Base-by-base conservation (phyloP, 2,888 invertebrate species). In the Leptinotarsa juncta region DNA sequence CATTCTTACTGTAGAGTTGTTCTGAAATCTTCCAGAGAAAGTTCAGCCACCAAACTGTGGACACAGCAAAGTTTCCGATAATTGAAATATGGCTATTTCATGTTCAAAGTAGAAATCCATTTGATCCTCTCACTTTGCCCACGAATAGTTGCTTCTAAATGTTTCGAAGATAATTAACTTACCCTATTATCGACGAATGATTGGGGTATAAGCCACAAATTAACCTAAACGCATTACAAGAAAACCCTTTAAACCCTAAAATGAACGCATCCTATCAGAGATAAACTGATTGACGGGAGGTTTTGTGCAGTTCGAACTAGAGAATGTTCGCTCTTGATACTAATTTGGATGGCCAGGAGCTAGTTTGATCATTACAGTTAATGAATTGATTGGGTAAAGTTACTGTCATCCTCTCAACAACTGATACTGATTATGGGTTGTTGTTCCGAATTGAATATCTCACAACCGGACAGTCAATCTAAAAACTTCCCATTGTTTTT, bases 211-310 rank as follows among this genome's bases (percentile, higher is more conserved):
- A 49, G 69, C 78, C 79, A 67, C 78, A 79, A 79, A 78, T 79
- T 77, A 77, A 76, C 76, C 78, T 77, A 78, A 79, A 77, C 69
- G 76, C 74, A 79, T 79, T 79, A 79, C 78, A 77, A 76, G 78
- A 77, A 78, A 79, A 79, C 78, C 79, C 78, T 79, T 78, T 78
- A 78, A 73, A 71, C 77, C 74, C 72, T 67, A 78, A 74, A 80
- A 76, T 72, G 75, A 78, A 77, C 78, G 74, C 75, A 74, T 70
- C 70, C 75, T 77, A 74, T 78, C 79, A 71, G 70, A 74, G 73
- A 50, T 75, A 77, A 73, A 73, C 60, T 77, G 78, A 78, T 78
- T 74, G 76, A 78, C 73, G 70, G 78, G 48, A 69, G 69, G 42
- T 57, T 53, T 26, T 14, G 10, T 16, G 26, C 26, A 32, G 67